These are phyloP conservation scores for Chouioia cunea DNA, from an alignment of 2,888 invertebrate genomes.

Conservation along the genomic window DNA sequence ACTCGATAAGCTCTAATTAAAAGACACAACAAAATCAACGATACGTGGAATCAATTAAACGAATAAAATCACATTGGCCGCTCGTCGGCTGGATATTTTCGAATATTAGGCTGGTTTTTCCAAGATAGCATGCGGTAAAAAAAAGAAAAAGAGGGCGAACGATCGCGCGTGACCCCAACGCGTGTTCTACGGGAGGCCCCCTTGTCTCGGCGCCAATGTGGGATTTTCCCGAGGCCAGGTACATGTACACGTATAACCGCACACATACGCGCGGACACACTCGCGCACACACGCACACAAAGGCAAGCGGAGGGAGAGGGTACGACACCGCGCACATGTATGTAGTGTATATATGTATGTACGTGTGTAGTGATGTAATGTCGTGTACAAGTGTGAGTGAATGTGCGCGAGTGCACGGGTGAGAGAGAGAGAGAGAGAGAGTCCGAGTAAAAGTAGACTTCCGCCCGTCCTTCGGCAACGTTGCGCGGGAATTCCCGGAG, in stretches of 20 bases:
- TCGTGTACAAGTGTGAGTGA: background rate
- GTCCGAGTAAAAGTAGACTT: conserved; percentile 46
- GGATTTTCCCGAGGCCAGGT: conserved; percentile 43
- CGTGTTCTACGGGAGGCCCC: conserved; percentile 23
- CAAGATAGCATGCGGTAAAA: conserved; percentile 4
- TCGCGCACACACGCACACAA: background rate
- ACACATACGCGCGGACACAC: background rate
- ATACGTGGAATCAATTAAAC: too few relatives aligned
- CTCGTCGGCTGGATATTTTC: conserved; percentile 30
- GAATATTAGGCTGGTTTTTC: conserved; percentile 36
- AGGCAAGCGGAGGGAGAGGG: conserved; percentile 3
- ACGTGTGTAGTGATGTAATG: background rate
- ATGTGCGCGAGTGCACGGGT: background rate
- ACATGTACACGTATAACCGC: background rate
- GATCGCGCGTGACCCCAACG: background rate
- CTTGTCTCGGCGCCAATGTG: conserved; percentile 33
- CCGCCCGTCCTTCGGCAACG: conserved; percentile 45
- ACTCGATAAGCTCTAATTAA: too few relatives aligned
- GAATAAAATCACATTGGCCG: too few relatives aligned
- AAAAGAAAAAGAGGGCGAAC: conserved; percentile 7
- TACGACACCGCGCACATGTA: background rate
- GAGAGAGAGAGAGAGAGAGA: conserved; percentile 16
- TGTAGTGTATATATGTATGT: conserved; percentile 8
- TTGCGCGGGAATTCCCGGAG: conserved; percentile 43
- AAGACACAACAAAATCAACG: too few relatives aligned